These are phyloP conservation scores for Gymnobelideus leadbeateri DNA, from an alignment of 2,113 vertebrate species.

Conservation along the genomic window DNA sequence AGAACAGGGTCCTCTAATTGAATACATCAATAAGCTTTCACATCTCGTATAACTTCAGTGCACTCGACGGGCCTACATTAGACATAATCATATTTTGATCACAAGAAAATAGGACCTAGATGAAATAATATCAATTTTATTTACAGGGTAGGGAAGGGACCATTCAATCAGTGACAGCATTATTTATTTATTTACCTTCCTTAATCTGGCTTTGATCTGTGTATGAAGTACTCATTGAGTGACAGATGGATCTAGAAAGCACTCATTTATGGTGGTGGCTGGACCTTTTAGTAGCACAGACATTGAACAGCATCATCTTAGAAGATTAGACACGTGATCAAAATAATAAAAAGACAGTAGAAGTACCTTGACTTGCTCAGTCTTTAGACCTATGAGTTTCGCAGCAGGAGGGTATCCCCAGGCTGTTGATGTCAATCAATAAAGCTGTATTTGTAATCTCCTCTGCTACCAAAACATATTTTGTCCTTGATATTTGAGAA, in stretches of 20 bases:
- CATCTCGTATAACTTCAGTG: constrained; percentile 81
- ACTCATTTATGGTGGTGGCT: constrained; percentile 72
- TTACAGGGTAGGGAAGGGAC: constrained; percentile 78
- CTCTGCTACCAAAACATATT: constrained; percentile 53
- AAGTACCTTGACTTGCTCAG: constrained; percentile 21
- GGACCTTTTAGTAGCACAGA: constrained; percentile 58
- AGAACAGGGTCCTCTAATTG: constrained; percentile 83
- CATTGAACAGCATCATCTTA: constrained; percentile 74
- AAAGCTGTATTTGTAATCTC: constrained; percentile 42
- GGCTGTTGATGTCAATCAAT: background rate
- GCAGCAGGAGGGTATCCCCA: constrained; percentile 3
- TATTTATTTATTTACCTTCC: constrained; percentile 55
- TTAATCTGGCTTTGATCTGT: constrained; percentile 82
- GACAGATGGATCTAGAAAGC: constrained; percentile 86
- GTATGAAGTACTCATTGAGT: constrained; percentile 78
- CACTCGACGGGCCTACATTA: constrained; percentile 81
- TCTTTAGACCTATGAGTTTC: constrained; percentile 65
- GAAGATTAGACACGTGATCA: constrained; percentile 80
- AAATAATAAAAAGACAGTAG: constrained; percentile 75
- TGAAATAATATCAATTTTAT: constrained; percentile 88
- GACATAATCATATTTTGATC: constrained; percentile 88
- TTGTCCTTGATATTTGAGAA: background rate
- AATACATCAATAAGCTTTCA: constrained; percentile 89
- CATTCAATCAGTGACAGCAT: constrained; percentile 77
- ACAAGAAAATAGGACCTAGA: constrained; percentile 85